Evolutionary conservation across 2,888 invertebrate species (phyloP).

Genomic region (Clivina fossor): DNA sequence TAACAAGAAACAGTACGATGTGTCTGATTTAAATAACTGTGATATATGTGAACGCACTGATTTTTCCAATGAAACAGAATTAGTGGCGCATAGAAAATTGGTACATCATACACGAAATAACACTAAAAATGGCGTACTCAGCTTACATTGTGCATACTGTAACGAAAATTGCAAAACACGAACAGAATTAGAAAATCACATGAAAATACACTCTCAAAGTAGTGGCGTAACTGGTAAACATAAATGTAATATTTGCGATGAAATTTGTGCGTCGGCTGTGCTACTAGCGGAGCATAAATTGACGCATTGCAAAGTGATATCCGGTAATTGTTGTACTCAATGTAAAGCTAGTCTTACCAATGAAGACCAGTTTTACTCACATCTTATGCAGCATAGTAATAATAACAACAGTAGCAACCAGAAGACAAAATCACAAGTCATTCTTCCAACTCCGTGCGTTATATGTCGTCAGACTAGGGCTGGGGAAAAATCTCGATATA

Average conservation of each 20-base stretch:
- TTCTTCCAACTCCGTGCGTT: constrained; percentile 82
- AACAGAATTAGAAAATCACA: constrained; percentile 86
- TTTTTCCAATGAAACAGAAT: constrained; percentile 65
- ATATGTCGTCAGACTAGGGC: constrained; percentile 91
- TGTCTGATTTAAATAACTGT: constrained; percentile 52
- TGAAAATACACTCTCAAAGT: constrained; percentile 69
- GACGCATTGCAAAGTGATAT: constrained; percentile 87
- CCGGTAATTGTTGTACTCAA: constrained; percentile 82
- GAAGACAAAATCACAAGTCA: constrained; percentile 52
- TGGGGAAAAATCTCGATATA: too few species aligned
- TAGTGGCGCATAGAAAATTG: constrained; percentile 66
- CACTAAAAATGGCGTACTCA: constrained; percentile 62
- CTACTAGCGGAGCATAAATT: constrained; percentile 90
- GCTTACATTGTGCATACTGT: constrained; percentile 89
- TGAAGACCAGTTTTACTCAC: constrained; percentile 79
- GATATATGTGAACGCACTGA: constrained; percentile 77
- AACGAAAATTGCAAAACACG: constrained; percentile 86
- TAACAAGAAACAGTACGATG: constrained; percentile 23
- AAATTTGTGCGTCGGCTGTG: constrained; percentile 79
- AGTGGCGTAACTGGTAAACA: constrained; percentile 68
- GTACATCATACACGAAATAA: constrained; percentile 59
- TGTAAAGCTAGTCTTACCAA: constrained; percentile 76
- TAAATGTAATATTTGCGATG: constrained; percentile 96
- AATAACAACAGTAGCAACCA: constrained; percentile 51
- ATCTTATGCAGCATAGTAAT: constrained; percentile 77